Evolutionary conservation across 2,113 vertebrate genomes (phyloP).

Genomic region (zebrafish (Danio rerio)): DNA sequence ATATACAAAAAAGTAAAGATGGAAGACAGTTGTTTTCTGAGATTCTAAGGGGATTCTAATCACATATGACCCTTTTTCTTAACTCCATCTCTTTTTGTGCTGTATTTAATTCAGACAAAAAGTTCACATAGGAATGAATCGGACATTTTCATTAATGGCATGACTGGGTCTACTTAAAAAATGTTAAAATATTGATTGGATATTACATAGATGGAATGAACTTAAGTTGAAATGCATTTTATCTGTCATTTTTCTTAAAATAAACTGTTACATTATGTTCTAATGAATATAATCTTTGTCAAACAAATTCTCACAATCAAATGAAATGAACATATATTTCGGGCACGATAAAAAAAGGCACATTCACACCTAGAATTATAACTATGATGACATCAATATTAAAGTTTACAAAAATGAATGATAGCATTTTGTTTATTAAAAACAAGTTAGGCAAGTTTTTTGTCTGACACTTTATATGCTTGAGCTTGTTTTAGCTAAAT

Average conservation of each 20-base stretch:
- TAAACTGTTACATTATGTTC: not conserved
- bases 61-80: not conserved
- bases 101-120: not conserved
- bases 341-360: too few relatives aligned
- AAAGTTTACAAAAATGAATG: too few relatives aligned
- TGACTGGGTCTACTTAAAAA: not conserved
- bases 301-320: not conserved
- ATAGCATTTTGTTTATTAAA: too few relatives aligned
- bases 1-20: slow-evolving; percentile 71
- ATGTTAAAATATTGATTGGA: not conserved
- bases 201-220: not conserved
- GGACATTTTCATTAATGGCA: not conserved
- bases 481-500: too few relatives aligned
- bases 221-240: not conserved
- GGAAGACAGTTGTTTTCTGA: not conserved
- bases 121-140: slow-evolving; percentile 2
- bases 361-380: too few relatives aligned
- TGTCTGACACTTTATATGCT: too few relatives aligned
- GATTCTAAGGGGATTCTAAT: slow-evolving; percentile 1
- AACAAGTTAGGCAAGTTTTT: too few relatives aligned
- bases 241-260: not conserved
- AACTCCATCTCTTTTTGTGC: not conserved
- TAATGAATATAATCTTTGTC: not conserved
- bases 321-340: not conserved
- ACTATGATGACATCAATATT: too few relatives aligned